Percentiles rank a stretch among this genome's conserved stretches.
Evolutionary conservation across 2,113 vertebrate genomes (phyloP).

Genomic region (Phalacrocorax pelagicus): DNA sequence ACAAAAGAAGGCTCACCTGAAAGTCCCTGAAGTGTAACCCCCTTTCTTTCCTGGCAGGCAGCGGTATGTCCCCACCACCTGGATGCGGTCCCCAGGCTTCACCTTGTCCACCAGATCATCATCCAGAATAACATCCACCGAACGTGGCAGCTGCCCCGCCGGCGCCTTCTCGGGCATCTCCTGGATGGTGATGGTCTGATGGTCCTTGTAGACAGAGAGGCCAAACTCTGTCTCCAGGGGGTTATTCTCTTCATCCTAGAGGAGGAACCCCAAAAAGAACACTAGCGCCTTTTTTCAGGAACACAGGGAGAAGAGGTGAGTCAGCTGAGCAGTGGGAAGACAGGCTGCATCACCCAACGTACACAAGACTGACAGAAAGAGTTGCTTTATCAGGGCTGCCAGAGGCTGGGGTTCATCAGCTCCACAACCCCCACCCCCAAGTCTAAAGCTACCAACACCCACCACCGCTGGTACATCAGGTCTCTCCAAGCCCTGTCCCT

Average conservation of each 20-base stretch:
- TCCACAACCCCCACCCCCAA: background rate
- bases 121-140: conserved; percentile 92
- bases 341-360: background rate
- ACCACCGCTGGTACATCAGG: background rate
- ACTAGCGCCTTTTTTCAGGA: background rate
- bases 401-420: background rate
- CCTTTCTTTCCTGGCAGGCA: conserved; percentile 95
- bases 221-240: conserved; percentile 95
- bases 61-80: conserved; percentile 93
- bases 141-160: conserved; percentile 95
- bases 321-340: background rate
- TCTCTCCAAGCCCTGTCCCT: background rate
- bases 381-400: background rate
- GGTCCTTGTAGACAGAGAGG: conserved; percentile 93
- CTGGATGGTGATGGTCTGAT: conserved; percentile 95
- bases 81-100: conserved; percentile 93
- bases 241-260: conserved; percentile 96
- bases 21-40: conserved; percentile 93
- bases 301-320: background rate
- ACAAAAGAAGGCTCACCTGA: conserved; percentile 79
- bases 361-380: background rate
- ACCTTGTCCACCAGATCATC: conserved; percentile 92
- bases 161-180: conserved; percentile 99
- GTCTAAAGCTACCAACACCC: background rate
- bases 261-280: background rate